These are phyloP conservation scores for Salmo trutta DNA, from an alignment of 2,797 vertebrate genomes.

Conservation along the genomic window DNA sequence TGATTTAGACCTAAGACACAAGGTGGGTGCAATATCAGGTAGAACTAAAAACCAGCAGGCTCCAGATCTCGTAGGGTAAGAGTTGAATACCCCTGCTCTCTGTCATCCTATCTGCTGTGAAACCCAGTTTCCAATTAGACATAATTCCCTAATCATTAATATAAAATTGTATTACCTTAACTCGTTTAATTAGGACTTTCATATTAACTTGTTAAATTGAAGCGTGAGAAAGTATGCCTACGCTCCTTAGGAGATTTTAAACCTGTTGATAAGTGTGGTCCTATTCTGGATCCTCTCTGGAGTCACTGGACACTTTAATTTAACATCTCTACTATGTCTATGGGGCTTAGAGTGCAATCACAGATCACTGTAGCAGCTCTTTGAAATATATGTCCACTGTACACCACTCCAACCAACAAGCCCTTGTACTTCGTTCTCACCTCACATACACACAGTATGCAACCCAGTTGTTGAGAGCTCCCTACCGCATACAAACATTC, in stretches of 20 bases:
- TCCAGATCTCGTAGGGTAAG: no score
- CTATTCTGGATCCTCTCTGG: conserved; percentile 5
- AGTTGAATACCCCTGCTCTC: not conserved
- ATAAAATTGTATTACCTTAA: not conserved
- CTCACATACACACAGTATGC: conserved; percentile 33
- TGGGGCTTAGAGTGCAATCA: not conserved
- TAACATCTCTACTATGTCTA: not conserved
- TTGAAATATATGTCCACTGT: conserved; percentile 24
- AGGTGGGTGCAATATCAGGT: no score
- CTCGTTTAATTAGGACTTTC: no score
- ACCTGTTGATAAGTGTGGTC: not conserved
- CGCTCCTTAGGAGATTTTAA: not conserved
- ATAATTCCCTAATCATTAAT: not conserved
- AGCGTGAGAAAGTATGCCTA: not conserved
- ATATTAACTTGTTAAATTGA: no score
- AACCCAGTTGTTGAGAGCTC: conserved; percentile 39
- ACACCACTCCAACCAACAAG: conserved; percentile 23
- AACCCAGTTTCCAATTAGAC: not conserved
- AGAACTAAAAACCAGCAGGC: no score
- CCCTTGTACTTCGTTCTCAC: conserved; percentile 33
- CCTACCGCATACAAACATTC: conserved; percentile 32
- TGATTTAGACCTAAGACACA: no score
- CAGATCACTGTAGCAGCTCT: conserved; percentile 5
- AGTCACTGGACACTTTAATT: conserved; percentile 8
- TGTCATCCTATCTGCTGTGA: not conserved